A percentile compares a stretch with the other conserved stretches of the same genome.
phyloP scores from a whole-genome alignment of 2,797 vertebrate species.

The Stomatorhinus walkeri region DNA sequence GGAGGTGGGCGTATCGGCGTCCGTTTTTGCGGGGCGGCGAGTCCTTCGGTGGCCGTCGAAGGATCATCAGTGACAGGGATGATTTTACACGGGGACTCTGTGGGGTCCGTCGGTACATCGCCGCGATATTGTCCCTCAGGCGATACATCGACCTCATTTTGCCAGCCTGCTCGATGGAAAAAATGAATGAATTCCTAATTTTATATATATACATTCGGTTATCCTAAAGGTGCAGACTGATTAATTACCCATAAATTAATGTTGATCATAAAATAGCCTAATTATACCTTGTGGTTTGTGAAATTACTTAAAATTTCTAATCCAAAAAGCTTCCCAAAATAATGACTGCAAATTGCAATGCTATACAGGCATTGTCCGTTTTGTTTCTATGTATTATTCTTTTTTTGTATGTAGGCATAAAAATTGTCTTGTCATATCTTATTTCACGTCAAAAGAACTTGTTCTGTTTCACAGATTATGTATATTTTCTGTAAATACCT shows the following conservation, averaged over 20 bases:
- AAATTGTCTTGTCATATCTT: not conserved
- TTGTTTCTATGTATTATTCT: not conserved
- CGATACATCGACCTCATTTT: not conserved
- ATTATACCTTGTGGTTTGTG: not conserved
- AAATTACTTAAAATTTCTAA: not conserved
- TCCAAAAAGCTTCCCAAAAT: not conserved
- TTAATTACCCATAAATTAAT: not conserved
- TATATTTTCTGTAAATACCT: not conserved
- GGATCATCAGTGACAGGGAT: not conserved
- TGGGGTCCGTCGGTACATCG: not conserved
- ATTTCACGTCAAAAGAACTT: not conserved
- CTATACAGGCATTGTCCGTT: not conserved
- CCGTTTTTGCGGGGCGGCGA: not conserved
- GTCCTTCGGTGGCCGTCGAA: not conserved
- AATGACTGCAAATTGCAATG: not conserved
- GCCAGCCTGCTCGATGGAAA: not conserved
- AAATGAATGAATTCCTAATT: not conserved
- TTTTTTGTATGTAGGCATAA: not conserved
- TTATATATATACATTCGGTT: not conserved
- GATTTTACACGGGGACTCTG: constrained; percentile 13
- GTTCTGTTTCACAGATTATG: not conserved
- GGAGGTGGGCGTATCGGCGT: not conserved
- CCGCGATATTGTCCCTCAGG: not conserved
- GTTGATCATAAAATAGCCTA: not conserved
- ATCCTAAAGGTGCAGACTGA: not conserved